These are phyloP conservation scores for Plutomurus gul DNA, from an alignment of 1,140 invertebrate genomes.

Conservation along the genomic window DNA sequence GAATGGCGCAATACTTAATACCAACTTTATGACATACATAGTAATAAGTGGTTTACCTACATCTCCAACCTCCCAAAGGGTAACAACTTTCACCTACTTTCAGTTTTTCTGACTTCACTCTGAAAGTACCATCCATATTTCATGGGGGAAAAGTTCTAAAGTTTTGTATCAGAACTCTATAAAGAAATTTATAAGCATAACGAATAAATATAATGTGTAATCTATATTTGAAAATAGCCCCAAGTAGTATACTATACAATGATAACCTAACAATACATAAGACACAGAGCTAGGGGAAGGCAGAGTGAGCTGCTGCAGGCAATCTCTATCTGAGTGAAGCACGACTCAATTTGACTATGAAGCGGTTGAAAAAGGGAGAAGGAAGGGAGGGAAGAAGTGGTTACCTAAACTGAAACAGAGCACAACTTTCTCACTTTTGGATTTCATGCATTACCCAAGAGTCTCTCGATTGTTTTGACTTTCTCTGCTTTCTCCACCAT, in stretches of 20 bases:
- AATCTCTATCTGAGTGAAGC: background rate
- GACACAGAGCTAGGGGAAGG: no score
- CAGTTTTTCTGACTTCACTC: background rate
- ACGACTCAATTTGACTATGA: slow-evolving; percentile 22
- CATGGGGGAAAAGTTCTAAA: background rate
- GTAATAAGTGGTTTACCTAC: background rate
- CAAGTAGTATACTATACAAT: no score
- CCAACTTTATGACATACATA: background rate
- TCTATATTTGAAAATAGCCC: no score
- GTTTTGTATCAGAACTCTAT: no score
- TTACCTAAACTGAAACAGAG: slow-evolving; percentile 13
- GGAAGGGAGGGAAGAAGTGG: background rate
- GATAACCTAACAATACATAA: background rate
- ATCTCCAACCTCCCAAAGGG: background rate
- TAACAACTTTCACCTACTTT: background rate
- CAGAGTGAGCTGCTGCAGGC: background rate
- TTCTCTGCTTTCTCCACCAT: background rate
- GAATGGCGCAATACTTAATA: no score
- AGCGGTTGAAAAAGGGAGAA: slow-evolving; percentile 1
- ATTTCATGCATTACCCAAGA: slow-evolving; percentile 6
- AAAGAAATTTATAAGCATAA: no score
- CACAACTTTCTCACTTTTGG: slow-evolving; percentile 20
- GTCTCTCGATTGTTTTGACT: slow-evolving; percentile 26
- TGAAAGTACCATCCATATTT: background rate
- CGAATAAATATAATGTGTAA: no score